Conservation (phyloP, 2,888 invertebrate species). For the Cheilosia pagana region DNA sequence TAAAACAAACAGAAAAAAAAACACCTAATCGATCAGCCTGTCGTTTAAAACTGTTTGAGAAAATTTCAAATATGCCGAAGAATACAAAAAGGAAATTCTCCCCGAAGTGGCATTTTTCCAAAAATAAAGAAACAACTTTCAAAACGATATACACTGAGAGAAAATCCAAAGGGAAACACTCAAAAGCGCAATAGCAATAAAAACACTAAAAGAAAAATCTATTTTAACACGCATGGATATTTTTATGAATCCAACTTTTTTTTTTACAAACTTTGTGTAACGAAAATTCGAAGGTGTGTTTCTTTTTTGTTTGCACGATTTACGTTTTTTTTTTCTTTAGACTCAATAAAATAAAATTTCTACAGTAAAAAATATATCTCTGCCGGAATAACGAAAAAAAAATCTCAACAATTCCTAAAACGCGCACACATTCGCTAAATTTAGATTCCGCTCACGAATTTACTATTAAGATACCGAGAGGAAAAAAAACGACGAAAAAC, state of each 20-base stretch:
- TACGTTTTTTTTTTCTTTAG: not conserved
- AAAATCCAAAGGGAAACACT: slow-evolving; percentile 20
- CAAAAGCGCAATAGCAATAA: slow-evolving; percentile 7
- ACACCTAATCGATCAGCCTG: slow-evolving; percentile 38
- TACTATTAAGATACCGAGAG: slow-evolving; percentile 21
- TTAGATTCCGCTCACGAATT: slow-evolving; percentile 72
- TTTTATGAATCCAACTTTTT: slow-evolving; percentile 34
- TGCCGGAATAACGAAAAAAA: not conserved
- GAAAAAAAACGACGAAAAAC: slow-evolving; percentile 9
- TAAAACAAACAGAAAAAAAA: slow-evolving; percentile 31
- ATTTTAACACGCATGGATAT: not conserved
- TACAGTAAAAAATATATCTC: not conserved
- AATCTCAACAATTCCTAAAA: slow-evolving; percentile 29
- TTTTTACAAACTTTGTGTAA: slow-evolving; percentile 1
- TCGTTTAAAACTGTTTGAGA: slow-evolving; percentile 38
- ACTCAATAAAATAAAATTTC: slow-evolving; percentile 25
- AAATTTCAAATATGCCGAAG: slow-evolving; percentile 14
- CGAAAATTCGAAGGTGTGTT: not conserved
- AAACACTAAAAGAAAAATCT: slow-evolving; percentile 3
- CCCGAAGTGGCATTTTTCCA: slow-evolving; percentile 62
- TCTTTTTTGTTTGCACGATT: slow-evolving; percentile 23
- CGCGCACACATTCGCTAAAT: slow-evolving; percentile 55
- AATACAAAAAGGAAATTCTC: slow-evolving; percentile 26
- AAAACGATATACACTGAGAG: slow-evolving; percentile 13
- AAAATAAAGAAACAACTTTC: slow-evolving; percentile 27